These are phyloP conservation scores for Drosophila repletoides DNA, from an alignment of 1,140 invertebrate species.

Conservation along the genomic window DNA sequence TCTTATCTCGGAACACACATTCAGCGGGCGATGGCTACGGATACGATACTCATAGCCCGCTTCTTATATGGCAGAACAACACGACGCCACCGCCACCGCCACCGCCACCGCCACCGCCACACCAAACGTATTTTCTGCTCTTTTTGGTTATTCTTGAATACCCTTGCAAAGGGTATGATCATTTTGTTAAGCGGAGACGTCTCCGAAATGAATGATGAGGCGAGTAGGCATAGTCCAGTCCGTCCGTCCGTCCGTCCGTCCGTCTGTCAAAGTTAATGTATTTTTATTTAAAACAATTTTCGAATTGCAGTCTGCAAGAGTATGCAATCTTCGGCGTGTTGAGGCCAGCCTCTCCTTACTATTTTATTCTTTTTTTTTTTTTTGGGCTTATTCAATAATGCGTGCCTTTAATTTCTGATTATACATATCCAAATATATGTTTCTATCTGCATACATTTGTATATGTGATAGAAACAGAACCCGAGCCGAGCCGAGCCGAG, in stretches of 20 bases:
- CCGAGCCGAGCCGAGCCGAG: no score
- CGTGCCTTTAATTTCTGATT: slow-evolving; percentile 79
- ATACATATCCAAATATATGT: slow-evolving; percentile 42
- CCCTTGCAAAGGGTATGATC: no score
- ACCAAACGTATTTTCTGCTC: slow-evolving; percentile 21
- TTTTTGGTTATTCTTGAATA: not conserved
- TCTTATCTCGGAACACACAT: slow-evolving; percentile 64
- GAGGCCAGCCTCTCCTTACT: no score
- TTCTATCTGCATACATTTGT: slow-evolving; percentile 4
- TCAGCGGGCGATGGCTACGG: slow-evolving; percentile 60
- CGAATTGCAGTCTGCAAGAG: not conserved
- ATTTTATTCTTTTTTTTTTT: slow-evolving; percentile 14
- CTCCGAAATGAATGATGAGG: no score
- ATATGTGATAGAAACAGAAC: slow-evolving; percentile 39
- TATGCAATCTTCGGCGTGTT: not conserved
- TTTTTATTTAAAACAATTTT: no score
- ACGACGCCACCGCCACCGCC: not conserved
- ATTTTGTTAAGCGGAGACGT: no score
- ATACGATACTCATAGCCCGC: slow-evolving; percentile 37
- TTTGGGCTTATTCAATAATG: slow-evolving; percentile 63
- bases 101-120: no score
- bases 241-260: no score
- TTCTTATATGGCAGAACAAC: slow-evolving; percentile 55
- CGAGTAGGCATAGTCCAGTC: no score
- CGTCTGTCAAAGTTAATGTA: no score